Conservation (phyloP, 1,140 invertebrate genomes). For the Bombus turneri region DNA sequence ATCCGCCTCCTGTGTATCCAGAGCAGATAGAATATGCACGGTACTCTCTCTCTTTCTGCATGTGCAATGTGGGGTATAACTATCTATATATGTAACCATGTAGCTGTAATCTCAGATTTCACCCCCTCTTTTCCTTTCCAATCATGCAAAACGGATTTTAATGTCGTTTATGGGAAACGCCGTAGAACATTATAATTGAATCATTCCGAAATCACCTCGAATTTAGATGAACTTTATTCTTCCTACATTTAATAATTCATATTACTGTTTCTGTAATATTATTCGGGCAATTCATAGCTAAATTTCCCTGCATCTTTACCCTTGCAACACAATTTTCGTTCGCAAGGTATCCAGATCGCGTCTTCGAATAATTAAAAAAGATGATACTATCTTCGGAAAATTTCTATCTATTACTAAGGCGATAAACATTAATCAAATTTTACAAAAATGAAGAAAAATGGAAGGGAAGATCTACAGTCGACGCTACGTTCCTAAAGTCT, state of each 20-base stretch:
- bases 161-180: background rate
- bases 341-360: no score
- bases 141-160: background rate
- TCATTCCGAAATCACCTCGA: background rate
- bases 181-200: background rate
- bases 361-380: no score
- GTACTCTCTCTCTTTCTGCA: conserved; percentile 52
- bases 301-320: background rate
- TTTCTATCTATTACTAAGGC: no score
- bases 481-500: background rate
- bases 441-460: background rate
- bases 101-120: conserved; percentile 38
- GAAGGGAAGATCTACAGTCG: background rate
- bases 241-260: no score
- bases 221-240: background rate
- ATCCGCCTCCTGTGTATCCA: conserved; percentile 71
- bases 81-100: conserved; percentile 47
- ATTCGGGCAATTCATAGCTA: background rate
- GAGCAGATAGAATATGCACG: conserved; percentile 69
- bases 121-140: background rate
- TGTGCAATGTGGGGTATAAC: conserved; percentile 29
- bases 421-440: background rate
- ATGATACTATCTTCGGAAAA: no score
- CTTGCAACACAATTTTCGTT: no score
- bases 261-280: background rate